Evolutionary conservation across 1,140 invertebrate genomes (phyloP).

Genomic region (Maconellicoccus hirsutus): DNA sequence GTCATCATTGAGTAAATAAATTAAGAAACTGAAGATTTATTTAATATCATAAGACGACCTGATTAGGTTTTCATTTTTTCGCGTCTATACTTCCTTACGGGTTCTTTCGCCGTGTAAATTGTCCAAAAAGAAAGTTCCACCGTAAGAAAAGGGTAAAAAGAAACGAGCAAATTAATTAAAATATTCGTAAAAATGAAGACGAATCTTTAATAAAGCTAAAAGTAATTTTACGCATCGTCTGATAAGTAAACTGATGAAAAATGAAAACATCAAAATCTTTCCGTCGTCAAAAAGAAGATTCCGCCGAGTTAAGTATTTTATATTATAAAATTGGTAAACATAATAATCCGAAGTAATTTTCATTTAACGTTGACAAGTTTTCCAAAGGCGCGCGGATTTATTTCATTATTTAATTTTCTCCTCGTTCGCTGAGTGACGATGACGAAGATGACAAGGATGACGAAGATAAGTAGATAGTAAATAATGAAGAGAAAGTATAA

Average conservation of each 20-base stretch:
- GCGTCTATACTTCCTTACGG: too few relatives aligned
- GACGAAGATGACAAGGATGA: neutral
- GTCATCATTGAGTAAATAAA: too few relatives aligned
- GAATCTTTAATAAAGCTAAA: neutral
- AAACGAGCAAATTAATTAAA: too few relatives aligned
- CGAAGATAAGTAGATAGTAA: too few relatives aligned
- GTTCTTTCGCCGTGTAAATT: too few relatives aligned
- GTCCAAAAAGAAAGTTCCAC: too few relatives aligned
- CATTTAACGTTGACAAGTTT: conserved; percentile 4
- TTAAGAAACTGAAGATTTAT: too few relatives aligned
- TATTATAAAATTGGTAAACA: neutral
- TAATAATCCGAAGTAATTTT: conserved; percentile 1
- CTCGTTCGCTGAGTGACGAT: neutral
- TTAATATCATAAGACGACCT: too few relatives aligned
- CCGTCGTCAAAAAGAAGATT: neutral
- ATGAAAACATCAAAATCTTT: conserved; percentile 6
- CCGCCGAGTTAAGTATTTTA: neutral
- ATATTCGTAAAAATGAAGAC: too few relatives aligned
- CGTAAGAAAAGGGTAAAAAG: too few relatives aligned
- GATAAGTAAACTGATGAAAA: conserved; percentile 10
- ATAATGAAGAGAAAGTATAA: neutral
- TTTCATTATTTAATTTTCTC: neutral
- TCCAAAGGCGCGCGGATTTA: neutral
- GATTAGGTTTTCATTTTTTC: too few relatives aligned
- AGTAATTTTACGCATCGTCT: conserved; percentile 4